Conservation (phyloP, 2,113 vertebrate genomes). For the Charadrius vociferus region DNA sequence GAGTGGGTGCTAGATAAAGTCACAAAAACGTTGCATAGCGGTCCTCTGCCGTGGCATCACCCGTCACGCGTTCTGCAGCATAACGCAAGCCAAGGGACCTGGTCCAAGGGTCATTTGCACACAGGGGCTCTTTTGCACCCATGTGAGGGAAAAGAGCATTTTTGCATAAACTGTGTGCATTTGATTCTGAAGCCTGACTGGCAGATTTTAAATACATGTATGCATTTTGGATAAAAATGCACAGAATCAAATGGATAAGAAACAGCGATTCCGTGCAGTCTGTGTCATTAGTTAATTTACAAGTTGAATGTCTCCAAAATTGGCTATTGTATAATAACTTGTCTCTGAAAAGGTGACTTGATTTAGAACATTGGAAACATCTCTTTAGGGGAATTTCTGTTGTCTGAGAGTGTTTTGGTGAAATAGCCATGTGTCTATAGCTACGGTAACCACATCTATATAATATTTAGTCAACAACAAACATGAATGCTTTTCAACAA, state of each 20-base stretch:
- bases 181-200: neutral
- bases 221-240: neutral
- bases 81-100: neutral
- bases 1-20: neutral
- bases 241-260: neutral
- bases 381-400: fast-evolving
- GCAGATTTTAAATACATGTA: neutral
- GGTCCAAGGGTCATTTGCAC: neutral
- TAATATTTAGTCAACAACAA: neutral
- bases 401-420: neutral
- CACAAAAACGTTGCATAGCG: fast-evolving
- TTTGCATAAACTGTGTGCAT: neutral
- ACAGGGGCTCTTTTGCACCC: neutral
- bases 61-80: fast-evolving
- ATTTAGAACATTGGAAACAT: neutral
- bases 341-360: neutral
- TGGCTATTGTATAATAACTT: neutral
- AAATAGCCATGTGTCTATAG: neutral
- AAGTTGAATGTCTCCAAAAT: neutral
- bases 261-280: neutral
- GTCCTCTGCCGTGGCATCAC: fast-evolving
- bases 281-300: neutral
- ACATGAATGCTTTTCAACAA: fast-evolving
- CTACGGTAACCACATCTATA: fast-evolving
- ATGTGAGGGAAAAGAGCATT: neutral